Evolutionary conservation across 2,888 invertebrate species (phyloP).

Genomic region (Meta bourneti): DNA sequence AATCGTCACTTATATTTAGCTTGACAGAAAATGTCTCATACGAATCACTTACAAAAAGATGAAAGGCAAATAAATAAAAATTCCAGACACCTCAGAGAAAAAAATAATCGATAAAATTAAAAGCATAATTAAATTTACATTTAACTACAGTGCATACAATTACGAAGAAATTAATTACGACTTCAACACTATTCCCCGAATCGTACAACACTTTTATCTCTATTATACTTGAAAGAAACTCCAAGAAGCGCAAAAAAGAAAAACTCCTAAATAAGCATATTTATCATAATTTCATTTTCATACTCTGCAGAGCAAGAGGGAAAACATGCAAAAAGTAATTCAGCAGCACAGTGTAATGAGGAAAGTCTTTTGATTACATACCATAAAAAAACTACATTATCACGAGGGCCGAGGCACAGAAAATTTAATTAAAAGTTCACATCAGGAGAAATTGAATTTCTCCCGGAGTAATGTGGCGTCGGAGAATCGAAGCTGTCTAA

Average conservation of each 20-base stretch:
- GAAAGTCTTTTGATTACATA: constrained; percentile 20
- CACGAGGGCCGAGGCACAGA: neutral
- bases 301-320: neutral
- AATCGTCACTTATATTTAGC: no score
- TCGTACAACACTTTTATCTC: no score
- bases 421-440: constrained; percentile 52
- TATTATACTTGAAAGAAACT: no score
- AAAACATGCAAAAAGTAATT: constrained; percentile 13
- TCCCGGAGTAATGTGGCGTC: constrained; percentile 1
- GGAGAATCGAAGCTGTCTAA: constrained; percentile 21
- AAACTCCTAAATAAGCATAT: neutral
- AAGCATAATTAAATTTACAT: neutral
- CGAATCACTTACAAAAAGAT: no score
- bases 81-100: neutral
- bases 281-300: constrained; percentile 24
- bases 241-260: neutral
- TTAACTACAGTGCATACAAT: neutral
- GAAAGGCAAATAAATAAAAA: no score
- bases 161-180: no score
- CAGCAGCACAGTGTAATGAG: neutral
- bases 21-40: no score
- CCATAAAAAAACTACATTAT: constrained; percentile 31
- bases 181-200: no score
- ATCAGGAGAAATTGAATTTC: constrained; percentile 25
- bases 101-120: neutral